phyloP scores from a whole-genome alignment of 1,140 invertebrate genomes.

The Ooceraea biroi region DNA sequence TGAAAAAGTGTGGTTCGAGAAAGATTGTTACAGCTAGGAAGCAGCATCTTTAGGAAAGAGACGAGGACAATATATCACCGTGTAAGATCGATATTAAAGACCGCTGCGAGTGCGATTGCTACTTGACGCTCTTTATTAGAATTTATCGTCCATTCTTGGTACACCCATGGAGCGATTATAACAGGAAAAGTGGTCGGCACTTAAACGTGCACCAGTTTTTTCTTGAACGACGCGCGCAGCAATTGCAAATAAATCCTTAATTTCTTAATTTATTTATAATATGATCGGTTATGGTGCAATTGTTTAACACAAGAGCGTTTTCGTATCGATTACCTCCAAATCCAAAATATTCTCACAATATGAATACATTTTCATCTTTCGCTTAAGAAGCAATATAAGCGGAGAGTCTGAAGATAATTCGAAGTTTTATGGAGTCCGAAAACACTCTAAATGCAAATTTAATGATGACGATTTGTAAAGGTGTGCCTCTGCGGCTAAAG shows the following conservation, averaged over 20 bases:
- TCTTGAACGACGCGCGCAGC: not conserved
- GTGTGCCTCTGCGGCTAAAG: not conserved
- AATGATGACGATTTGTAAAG: not conserved
- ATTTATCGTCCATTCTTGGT: conserved; percentile 53
- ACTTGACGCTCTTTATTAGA: conserved; percentile 57
- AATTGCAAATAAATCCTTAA: not conserved
- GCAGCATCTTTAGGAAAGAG: not conserved
- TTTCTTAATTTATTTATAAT: not conserved
- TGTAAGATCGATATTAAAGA: conserved; percentile 45
- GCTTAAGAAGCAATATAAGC: not conserved
- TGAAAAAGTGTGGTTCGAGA: not conserved
- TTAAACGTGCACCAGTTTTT: conserved; percentile 37
- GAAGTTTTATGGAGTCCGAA: not conserved
- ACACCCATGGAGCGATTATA: conserved; percentile 9
- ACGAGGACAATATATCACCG: not conserved
- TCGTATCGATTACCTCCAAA: not conserved
- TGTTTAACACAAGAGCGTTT: not conserved
- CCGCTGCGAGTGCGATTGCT: conserved; percentile 12
- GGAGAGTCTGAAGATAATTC: not conserved
- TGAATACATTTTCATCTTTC: not conserved
- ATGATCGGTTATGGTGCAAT: not conserved
- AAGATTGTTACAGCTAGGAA: not conserved
- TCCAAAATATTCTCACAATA: not conserved
- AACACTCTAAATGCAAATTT: not conserved
- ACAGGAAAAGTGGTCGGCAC: not conserved